Evolutionary conservation across 2,113 vertebrate species (phyloP).

Genomic region (Paramormyrops kingsleyae): DNA sequence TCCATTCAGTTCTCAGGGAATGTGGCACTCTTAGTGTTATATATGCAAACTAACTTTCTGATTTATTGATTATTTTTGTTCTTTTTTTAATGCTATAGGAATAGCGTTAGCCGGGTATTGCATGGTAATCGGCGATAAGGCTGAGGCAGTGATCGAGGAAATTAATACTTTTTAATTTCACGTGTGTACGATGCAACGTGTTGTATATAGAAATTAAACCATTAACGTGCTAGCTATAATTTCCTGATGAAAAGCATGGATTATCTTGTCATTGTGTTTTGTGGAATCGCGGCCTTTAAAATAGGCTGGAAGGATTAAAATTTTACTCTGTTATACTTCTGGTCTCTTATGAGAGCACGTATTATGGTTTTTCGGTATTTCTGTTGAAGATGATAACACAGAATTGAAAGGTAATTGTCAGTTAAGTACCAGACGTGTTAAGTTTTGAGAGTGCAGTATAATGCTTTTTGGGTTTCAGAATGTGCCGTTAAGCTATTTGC

Average conservation of each 20-base stretch:
- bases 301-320: neutral
- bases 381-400: neutral
- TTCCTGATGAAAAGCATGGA: neutral
- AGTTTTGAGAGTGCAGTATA: constrained; percentile 40
- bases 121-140: neutral
- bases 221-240: neutral
- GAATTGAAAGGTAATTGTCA: neutral
- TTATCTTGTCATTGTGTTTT: neutral
- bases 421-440: neutral
- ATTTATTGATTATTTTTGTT: neutral
- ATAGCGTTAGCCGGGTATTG: neutral
- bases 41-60: neutral
- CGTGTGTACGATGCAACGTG: neutral
- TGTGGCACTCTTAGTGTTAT: neutral
- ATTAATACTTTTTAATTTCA: neutral
- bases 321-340: neutral
- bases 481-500: neutral
- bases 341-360: neutral
- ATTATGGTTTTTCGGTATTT: neutral
- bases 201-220: neutral
- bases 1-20: neutral
- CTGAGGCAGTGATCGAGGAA: neutral
- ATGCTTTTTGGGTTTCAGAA: constrained; percentile 30
- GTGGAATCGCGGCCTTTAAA: neutral
- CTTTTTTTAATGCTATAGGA: neutral